Evolutionary conservation across 1,140 invertebrate species (phyloP).

Genomic region (Pseudomyrmex concolor): DNA sequence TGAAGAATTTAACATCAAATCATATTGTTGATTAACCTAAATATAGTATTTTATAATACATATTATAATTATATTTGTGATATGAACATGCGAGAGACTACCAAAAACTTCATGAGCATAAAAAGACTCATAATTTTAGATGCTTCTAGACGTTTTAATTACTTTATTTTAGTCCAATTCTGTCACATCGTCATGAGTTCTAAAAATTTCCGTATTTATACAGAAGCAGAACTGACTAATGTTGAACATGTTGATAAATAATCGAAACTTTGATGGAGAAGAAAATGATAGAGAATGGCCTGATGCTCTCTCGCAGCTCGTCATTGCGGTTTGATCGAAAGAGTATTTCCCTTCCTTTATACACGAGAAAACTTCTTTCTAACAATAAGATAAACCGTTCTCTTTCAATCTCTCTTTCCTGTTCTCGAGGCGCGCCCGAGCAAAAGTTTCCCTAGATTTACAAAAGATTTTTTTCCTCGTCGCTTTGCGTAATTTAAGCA

Average conservation of each 20-base stretch:
- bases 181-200: constrained; percentile 30
- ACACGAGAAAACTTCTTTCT: constrained; percentile 69
- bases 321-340: constrained; percentile 70
- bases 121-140: background rate
- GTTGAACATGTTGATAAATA: constrained; percentile 52
- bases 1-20: background rate
- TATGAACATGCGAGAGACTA: background rate
- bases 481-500: constrained; percentile 47
- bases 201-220: constrained; percentile 11
- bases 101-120: background rate
- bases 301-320: constrained; percentile 61
- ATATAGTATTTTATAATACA: background rate
- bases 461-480: constrained; percentile 69
- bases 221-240: constrained; percentile 38
- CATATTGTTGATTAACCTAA: background rate
- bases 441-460: constrained; percentile 69
- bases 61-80: background rate
- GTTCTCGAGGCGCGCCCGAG: constrained; percentile 27
- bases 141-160: background rate
- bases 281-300: constrained; percentile 43
- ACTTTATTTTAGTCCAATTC: constrained; percentile 33
- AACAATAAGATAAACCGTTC: constrained; percentile 74
- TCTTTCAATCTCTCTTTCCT: background rate
- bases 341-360: constrained; percentile 64
- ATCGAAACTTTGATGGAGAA: constrained; percentile 55